Base-by-base conservation (phyloP, 2,797 vertebrate species). In the Lophius americanus region DNA sequence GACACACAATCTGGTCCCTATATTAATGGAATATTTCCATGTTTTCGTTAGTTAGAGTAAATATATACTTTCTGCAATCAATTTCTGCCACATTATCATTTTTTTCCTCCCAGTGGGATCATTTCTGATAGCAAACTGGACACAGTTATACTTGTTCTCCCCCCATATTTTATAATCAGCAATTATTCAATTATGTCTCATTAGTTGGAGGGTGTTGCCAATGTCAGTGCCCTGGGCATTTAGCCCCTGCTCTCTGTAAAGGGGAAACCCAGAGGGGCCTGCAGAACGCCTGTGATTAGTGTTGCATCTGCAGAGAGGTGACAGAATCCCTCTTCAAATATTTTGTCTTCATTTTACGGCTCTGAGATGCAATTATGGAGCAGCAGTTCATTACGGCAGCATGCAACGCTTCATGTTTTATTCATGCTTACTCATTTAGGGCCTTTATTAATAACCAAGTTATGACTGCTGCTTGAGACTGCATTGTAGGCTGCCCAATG, bases 261-360 rank as follows among this genome's bases (percentile, higher is more conserved):
- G 74, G 77, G 84, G 73, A 78, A 78, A 87, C 84, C 90, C 90
- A 66, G 69, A 71, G 89, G 90, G 88, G 79, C 84, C 84, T 6
- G 73, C 71, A 43, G 76, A 89, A 89, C 35, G 86, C 83, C 75
- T 89, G 84, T 94, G 93, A 94, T 94, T 94, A 94, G 93, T 94
- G 93, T 91, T 91, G 88, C 86, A 55, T 88, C 90, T 91, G 91
- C 90, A 88, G 87, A 89, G 90, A 93, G 92, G 93, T 94, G 93
- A 94, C 94, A 94, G 91, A 91, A 94, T 92, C 91, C 91, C 91
- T 93, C 90, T 94, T 94, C 91, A 94, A 94, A 94, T 94, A 93
- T 94, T 94, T 94, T 94, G 92, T 93, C 93, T 94, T 93, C 92
- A 94, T 94, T 94, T 93, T 92, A 92, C 86, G 77, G 90, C 91